Conservation (phyloP, 30 jellyfish, hydroid and myxozoan genomes). For the Hydractinia echinata region DNA sequence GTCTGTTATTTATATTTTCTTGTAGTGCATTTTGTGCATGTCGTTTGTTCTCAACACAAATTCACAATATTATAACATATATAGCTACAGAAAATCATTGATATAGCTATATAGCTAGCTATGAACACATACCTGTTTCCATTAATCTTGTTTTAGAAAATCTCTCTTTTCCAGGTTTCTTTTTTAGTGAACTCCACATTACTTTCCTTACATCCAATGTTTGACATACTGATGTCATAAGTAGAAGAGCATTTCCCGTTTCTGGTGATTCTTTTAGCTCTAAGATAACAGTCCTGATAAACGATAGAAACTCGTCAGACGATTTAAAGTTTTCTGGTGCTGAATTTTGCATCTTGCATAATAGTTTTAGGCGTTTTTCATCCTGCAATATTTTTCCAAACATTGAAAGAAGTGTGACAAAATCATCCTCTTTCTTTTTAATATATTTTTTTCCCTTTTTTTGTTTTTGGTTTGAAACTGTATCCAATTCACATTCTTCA, state of each 20-base stretch:
- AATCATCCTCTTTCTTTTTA: background rate
- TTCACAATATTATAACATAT: too few species aligned
- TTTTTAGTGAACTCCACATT: too few species aligned
- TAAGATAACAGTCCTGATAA: background rate
- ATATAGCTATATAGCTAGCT: too few species aligned
- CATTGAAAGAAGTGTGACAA: slow-evolving; percentile 2
- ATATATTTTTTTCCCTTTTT: background rate
- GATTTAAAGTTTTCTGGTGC: background rate
- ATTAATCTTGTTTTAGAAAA: too few species aligned
- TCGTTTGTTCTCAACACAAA: too few species aligned
- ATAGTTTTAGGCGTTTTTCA: slow-evolving; percentile 2
- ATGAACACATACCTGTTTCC: too few species aligned
- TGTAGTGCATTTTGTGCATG: too few species aligned
- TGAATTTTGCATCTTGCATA: background rate
- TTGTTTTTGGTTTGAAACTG: background rate
- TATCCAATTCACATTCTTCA: background rate
- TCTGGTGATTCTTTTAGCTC: background rate
- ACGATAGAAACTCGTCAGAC: background rate
- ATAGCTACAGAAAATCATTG: too few species aligned
- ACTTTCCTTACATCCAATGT: too few species aligned
- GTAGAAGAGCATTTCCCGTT: background rate
- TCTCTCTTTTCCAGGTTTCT: too few species aligned
- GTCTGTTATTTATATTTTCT: too few species aligned
- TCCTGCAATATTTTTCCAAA: background rate
- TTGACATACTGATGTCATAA: background rate